Evolutionary conservation across 53 echinoderm and acorn worm species (phyloP), one percentile per base, ranked within the genome.

Genomic region (Mesocentrotus franciscanus): DNA sequence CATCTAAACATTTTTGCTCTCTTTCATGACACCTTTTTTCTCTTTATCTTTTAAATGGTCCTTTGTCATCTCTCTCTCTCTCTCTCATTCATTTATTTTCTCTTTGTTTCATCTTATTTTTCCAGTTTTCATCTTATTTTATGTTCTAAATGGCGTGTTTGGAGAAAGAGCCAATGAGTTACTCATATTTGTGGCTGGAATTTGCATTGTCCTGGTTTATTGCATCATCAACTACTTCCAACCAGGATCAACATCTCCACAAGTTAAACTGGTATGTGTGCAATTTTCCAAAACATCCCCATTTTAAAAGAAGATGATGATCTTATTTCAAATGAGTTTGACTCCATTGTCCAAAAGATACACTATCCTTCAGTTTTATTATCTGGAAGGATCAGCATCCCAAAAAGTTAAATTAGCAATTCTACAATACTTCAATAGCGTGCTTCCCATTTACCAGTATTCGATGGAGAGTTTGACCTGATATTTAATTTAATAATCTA

Each of bases 81-180:
- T n/a, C 24, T 71, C 71, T 71, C 71, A 24, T 4, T 0, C 71
- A 71, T n/a, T n/a, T n/a, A 71, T 71, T 49, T 57, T 57, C 9
- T 85, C 56, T 85, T 24, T 56, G 84, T 84, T 78, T 78, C 32
- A 56, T 85, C 20, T 56, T 26, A 81, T 56, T 55, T 85, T 56
- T 55, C 27, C 95, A 97, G 98, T 95, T 1, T 98, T 96, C 75
- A 96, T 96, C 81, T 90, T 98, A 9, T 96, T 97, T 68, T 99
- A 99, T 84, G 96, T 97, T 9, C 15, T 99, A 13, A 98, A 99
- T 95, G 99, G 99, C 8, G 95, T 99, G 33, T 98, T 99, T 95
- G 96, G 97, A 56, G 99, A 99, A 74, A 92, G 99, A 33, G 96
- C 97, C 49, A 98, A 96, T 95, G 99, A 99, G 87, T 72, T 99